These are phyloP conservation scores for Parnassius apollo DNA, from an alignment of 2,888 invertebrate species.

Conservation along the genomic window DNA sequence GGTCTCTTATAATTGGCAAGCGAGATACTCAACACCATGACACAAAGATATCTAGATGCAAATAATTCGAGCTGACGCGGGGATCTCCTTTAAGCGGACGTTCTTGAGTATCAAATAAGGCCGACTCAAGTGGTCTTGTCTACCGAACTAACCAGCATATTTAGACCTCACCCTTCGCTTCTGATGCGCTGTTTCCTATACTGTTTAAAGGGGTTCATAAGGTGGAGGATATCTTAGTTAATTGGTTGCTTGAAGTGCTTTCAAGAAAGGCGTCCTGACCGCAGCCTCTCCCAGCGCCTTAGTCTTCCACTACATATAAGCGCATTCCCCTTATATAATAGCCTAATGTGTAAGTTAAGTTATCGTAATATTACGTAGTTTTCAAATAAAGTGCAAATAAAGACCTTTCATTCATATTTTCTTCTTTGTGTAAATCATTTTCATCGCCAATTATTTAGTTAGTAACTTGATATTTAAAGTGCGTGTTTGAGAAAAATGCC, in stretches of 20 bases:
- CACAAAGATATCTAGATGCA: slow-evolving; percentile 36
- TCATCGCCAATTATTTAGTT: too few relatives aligned
- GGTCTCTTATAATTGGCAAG: slow-evolving; percentile 38
- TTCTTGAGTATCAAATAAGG: slow-evolving; percentile 60
- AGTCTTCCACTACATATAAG: slow-evolving; percentile 39
- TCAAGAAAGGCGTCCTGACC: slow-evolving; percentile 57
- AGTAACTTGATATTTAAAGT: too few relatives aligned
- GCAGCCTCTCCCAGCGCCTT: slow-evolving; percentile 52
- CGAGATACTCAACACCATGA: slow-evolving; percentile 33
- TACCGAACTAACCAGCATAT: slow-evolving; percentile 49
- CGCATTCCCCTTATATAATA: slow-evolving; percentile 25
- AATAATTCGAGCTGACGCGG: slow-evolving; percentile 15
- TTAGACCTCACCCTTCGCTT: slow-evolving; percentile 44
- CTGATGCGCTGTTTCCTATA: slow-evolving; percentile 50
- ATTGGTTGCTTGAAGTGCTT: slow-evolving; percentile 51
- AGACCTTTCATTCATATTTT: too few relatives aligned
- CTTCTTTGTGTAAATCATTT: too few relatives aligned
- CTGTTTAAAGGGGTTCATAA: slow-evolving; percentile 3
- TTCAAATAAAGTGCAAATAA: too few relatives aligned
- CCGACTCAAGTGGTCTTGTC: slow-evolving; percentile 68
- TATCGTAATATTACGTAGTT: too few relatives aligned
- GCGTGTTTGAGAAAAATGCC: too few relatives aligned
- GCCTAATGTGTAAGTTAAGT: slow-evolving; percentile 2
- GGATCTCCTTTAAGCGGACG: slow-evolving; percentile 25
- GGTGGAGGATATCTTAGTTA: slow-evolving; percentile 39